phyloP scores from a whole-genome alignment of 2,113 vertebrate genomes.

The Agapornis roseicollis region DNA sequence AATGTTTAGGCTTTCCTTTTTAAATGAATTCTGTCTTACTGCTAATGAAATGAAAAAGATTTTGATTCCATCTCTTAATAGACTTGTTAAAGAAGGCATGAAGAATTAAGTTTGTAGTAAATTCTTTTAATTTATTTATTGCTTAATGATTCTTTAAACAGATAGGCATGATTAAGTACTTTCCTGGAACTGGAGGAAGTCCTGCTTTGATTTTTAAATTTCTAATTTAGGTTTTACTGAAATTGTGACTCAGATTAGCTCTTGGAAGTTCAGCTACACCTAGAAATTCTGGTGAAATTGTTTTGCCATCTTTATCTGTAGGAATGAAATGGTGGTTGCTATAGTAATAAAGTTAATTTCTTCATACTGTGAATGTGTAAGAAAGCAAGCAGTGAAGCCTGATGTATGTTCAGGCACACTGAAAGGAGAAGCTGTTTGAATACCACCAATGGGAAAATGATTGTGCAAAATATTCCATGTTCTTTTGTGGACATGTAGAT shows the following conservation, averaged over 20 bases:
- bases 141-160: not conserved
- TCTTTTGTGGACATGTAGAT: not conserved
- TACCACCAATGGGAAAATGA: not conserved
- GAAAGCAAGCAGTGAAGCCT: not conserved
- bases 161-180: not conserved
- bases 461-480: not conserved
- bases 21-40: not conserved
- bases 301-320: not conserved
- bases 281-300: not conserved
- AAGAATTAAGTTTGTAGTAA: not conserved
- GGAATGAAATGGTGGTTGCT: not conserved
- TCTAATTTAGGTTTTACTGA: not conserved
- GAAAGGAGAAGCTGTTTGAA: not conserved
- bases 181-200: not conserved
- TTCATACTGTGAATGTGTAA: not conserved
- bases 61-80: not conserved
- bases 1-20: not conserved
- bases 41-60: not conserved
- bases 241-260: not conserved
- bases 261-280: not conserved
- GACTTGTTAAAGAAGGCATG: not conserved
- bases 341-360: not conserved
- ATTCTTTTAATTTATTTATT: conserved; percentile 17
- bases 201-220: not conserved
- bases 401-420: not conserved